Percentiles rank a stretch among this genome's conserved stretches.
Conservation (phyloP, 2,797 vertebrate species). For the Serranus cabrilla region DNA sequence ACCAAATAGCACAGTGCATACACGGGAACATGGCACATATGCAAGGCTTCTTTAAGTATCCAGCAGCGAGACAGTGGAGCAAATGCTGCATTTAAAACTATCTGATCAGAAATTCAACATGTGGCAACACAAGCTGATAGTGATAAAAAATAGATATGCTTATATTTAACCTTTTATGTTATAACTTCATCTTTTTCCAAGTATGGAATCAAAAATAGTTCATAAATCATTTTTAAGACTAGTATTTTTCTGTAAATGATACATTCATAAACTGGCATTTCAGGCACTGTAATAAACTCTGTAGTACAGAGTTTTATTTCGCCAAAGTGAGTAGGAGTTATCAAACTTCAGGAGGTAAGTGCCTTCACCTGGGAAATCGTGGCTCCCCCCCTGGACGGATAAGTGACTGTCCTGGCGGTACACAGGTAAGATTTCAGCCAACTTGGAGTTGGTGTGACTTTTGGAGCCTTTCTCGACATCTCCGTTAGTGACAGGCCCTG, state of each 20-base stretch:
- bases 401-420: slow-evolving; percentile 96
- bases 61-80: slow-evolving; percentile 60
- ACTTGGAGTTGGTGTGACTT: slow-evolving; percentile 86
- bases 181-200: slow-evolving; percentile 46
- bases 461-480: slow-evolving; percentile 96
- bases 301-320: slow-evolving; percentile 99
- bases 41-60: slow-evolving; percentile 67
- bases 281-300: slow-evolving; percentile 96
- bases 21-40: slow-evolving; percentile 70
- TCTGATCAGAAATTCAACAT: slow-evolving; percentile 46
- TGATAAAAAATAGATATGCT: slow-evolving; percentile 80
- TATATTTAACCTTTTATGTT: slow-evolving; percentile 57
- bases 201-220: slow-evolving; percentile 83
- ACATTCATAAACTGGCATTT: slow-evolving; percentile 80
- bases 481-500: slow-evolving; percentile 91
- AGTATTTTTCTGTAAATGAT: slow-evolving; percentile 60
- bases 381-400: slow-evolving; percentile 93
- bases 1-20: slow-evolving; percentile 69
- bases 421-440: slow-evolving; percentile 94
- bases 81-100: slow-evolving; percentile 52
- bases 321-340: slow-evolving; percentile 97
- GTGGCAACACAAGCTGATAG: slow-evolving; percentile 60
- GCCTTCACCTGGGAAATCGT: slow-evolving; percentile 96
- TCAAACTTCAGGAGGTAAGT: slow-evolving; percentile 98
- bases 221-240: slow-evolving; percentile 58